Evolutionary conservation across 2,113 vertebrate species (phyloP).

Genomic region (Kobus ellipsiprymnus): DNA sequence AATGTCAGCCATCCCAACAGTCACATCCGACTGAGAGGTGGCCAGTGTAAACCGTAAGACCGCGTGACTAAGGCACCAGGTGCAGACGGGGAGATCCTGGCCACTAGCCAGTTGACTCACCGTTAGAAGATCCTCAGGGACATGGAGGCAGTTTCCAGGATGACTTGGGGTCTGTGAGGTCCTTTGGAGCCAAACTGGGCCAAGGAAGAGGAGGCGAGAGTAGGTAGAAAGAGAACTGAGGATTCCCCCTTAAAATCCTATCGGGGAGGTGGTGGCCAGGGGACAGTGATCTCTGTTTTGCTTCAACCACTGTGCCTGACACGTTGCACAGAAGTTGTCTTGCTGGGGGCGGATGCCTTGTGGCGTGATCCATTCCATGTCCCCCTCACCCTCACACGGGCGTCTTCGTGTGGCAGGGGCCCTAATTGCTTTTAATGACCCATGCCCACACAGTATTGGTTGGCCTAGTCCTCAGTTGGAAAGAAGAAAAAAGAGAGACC

Average conservation of each 20-base stretch:
- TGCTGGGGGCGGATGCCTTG: background rate
- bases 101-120: background rate
- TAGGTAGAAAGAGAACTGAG: background rate
- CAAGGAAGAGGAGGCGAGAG: background rate
- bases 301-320: background rate
- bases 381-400: background rate
- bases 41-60: background rate
- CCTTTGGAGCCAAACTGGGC: background rate
- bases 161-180: background rate
- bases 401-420: background rate
- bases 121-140: background rate
- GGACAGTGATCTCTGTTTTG: background rate
- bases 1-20: background rate
- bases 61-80: rapidly evolving
- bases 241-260: background rate
- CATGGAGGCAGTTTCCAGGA: background rate
- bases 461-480: background rate
- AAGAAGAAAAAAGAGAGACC: background rate
- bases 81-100: background rate
- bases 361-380: background rate
- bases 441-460: background rate
- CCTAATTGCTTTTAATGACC: background rate
- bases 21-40: rapidly evolving
- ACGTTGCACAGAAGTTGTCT: background rate
- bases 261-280: rapidly evolving